These are phyloP conservation scores for Entomyzon cyanotis DNA, from an alignment of 2,113 vertebrate species.

Conservation along the genomic window DNA sequence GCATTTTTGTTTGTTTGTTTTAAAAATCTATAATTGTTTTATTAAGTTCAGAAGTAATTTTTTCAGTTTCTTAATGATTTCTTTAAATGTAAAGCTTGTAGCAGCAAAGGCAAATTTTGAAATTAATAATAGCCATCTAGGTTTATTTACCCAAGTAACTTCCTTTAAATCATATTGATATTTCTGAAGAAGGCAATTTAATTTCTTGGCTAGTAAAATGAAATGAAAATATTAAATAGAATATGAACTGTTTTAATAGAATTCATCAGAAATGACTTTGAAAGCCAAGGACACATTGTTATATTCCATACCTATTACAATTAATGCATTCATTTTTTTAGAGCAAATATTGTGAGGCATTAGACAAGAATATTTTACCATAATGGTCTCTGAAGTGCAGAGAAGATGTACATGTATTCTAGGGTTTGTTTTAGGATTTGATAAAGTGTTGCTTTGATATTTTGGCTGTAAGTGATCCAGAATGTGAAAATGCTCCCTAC, in stretches of 20 bases:
- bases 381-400: background rate
- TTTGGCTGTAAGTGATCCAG: background rate
- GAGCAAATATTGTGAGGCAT: background rate
- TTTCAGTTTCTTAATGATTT: background rate
- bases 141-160: conserved; percentile 13
- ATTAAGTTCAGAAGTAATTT: background rate
- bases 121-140: background rate
- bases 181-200: conserved; percentile 25
- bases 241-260: background rate
- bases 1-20: background rate
- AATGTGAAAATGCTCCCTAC: background rate
- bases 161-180: conserved; percentile 6
- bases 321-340: background rate
- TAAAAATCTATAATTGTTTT: background rate
- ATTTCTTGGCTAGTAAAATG: conserved; percentile 9
- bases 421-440: background rate
- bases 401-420: background rate
- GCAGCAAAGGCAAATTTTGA: background rate
- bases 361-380: background rate
- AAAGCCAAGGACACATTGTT: background rate
- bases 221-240: background rate
- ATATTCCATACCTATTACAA: background rate
- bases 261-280: background rate
- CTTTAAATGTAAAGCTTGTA: background rate
- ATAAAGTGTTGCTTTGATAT: background rate